These are phyloP conservation scores for Invenusta paracnida DNA, from an alignment of 2,888 invertebrate species.

Conservation along the genomic window DNA sequence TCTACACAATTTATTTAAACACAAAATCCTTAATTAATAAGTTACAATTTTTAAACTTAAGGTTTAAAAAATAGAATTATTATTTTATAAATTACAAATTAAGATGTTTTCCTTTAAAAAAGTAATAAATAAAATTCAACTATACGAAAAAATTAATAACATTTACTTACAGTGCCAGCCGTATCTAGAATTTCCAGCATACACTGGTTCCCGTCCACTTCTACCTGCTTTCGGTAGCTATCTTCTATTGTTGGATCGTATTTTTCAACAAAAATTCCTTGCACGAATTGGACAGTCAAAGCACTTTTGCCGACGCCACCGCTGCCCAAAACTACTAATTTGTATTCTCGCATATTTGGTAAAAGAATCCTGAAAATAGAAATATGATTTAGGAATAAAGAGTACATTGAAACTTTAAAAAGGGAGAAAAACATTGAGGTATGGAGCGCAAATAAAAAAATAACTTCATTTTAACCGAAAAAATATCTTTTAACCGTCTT, in stretches of 20 bases:
- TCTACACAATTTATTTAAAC: no score
- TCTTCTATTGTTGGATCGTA: conserved; percentile 99
- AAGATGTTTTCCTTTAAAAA: background rate
- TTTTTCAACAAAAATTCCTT: conserved; percentile 99
- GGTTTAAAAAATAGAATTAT: background rate
- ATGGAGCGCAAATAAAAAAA: no score
- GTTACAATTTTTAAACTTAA: background rate
- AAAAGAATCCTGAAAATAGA: conserved; percentile 27
- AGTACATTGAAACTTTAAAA: no score
- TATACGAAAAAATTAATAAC: background rate
- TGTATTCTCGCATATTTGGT: conserved; percentile 88
- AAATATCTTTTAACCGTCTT: no score
- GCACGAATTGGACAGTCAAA: conserved; percentile 90
- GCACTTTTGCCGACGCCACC: conserved; percentile 99
- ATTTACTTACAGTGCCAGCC: conserved; percentile 72
- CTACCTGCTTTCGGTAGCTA: conserved; percentile 98
- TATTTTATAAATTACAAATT: background rate
- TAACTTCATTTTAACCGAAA: no score
- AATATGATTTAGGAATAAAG: no score
- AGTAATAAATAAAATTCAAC: no score
- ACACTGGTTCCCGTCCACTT: conserved; percentile 98
- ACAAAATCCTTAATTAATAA: background rate
- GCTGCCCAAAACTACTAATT: conserved; percentile 97
- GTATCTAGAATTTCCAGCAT: conserved; percentile 99
- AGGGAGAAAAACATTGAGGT: no score